Conservation (phyloP, 2,113 vertebrate species). For the Sebastes schlegelii region DNA sequence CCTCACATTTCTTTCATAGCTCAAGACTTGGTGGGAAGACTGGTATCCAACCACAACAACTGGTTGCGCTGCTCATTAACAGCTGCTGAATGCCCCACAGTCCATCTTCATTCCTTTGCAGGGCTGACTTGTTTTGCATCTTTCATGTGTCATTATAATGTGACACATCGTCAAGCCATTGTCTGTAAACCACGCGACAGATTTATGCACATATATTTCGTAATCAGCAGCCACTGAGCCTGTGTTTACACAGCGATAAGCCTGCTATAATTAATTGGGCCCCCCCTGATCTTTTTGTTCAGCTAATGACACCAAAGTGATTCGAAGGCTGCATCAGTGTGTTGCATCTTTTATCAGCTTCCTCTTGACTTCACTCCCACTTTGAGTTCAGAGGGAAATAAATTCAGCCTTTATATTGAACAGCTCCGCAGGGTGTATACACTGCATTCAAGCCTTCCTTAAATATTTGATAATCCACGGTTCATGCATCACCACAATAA, state of each 20-base stretch:
- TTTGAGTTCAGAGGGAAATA: background rate
- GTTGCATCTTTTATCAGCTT: slow-evolving; percentile 39
- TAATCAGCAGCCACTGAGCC: slow-evolving; percentile 24
- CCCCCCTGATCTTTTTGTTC: slow-evolving; percentile 25
- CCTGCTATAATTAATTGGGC: slow-evolving; percentile 29
- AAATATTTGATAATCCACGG: slow-evolving; percentile 8
- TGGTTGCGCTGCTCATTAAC: slow-evolving; percentile 4
- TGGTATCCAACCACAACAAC: slow-evolving; percentile 41
- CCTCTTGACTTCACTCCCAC: background rate
- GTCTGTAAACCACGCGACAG: slow-evolving; percentile 17
- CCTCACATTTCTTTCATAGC: slow-evolving; percentile 47
- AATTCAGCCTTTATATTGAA: slow-evolving; percentile 14
- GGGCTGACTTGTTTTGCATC: slow-evolving; percentile 52
- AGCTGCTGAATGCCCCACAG: background rate
- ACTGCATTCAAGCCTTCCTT: background rate
- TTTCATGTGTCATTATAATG: background rate
- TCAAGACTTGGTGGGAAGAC: slow-evolving; percentile 6
- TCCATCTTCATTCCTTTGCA: slow-evolving; percentile 58
- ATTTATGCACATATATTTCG: slow-evolving; percentile 39
- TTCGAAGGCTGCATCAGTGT: background rate
- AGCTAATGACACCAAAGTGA: slow-evolving; percentile 42
- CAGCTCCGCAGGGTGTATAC: slow-evolving; percentile 21
- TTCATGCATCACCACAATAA: background rate
- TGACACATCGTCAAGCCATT: slow-evolving; percentile 11
- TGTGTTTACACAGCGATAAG: slow-evolving; percentile 18